These are phyloP conservation scores for Polypedilum vanderplanki DNA, from an alignment of 1,140 invertebrate species.

Conservation along the genomic window DNA sequence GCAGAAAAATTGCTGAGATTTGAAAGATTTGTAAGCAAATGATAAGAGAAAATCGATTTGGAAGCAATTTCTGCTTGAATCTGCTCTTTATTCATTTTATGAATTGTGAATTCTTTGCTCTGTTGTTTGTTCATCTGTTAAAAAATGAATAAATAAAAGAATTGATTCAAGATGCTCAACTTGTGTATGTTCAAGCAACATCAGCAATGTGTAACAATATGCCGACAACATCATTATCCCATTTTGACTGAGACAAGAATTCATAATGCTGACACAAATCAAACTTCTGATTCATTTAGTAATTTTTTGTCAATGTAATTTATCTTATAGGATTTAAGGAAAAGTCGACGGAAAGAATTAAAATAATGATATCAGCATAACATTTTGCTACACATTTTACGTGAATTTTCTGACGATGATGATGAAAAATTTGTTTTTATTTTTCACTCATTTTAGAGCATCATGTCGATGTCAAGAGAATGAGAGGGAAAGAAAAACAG, in stretches of 20 bases:
- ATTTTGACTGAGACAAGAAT: not conserved
- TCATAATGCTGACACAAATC: not conserved
- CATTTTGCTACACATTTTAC: not conserved
- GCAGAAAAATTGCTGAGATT: not conserved
- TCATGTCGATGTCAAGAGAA: not conserved
- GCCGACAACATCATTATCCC: not conserved
- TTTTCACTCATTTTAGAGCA: not conserved
- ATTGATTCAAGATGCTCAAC: not conserved
- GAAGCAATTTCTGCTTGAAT: conserved; percentile 5
- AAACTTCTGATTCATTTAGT: not conserved
- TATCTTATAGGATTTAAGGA: not conserved
- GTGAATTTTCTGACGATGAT: not conserved
- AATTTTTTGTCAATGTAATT: not conserved
- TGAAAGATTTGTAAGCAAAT: not conserved
- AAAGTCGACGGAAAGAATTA: not conserved
- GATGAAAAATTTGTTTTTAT: conserved; percentile 16
- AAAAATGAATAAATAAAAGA: not conserved
- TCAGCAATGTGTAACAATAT: not conserved
- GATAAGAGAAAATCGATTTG: conserved; percentile 15
- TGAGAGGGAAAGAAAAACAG: not conserved
- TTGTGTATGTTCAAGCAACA: not conserved
- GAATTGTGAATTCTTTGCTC: not conserved
- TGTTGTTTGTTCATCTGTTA: not conserved
- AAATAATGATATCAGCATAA: not conserved
- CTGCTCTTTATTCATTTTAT: not conserved